These are phyloP conservation scores for Heterochromis multidens DNA, from an alignment of 2,113 vertebrate species.

Conservation along the genomic window DNA sequence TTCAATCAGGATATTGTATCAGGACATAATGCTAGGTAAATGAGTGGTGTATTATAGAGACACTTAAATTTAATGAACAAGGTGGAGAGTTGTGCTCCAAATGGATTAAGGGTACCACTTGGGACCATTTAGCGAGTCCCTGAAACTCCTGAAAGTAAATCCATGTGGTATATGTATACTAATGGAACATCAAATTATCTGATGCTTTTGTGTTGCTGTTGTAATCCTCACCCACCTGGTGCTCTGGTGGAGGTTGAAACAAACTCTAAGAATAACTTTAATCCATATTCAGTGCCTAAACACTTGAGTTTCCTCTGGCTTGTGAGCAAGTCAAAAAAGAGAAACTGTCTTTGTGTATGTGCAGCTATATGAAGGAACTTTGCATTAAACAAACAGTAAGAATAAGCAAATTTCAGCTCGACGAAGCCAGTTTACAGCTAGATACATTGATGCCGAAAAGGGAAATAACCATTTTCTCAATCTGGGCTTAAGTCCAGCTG, in stretches of 20 bases:
- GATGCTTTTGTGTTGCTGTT: not conserved
- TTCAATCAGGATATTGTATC: not conserved
- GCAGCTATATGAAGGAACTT: not conserved
- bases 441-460: not conserved
- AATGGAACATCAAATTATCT: constrained; percentile 2
- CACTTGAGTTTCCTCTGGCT: not conserved
- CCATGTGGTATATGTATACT: not conserved
- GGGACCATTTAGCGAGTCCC: not conserved
- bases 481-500: not conserved
- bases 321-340: not conserved
- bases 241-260: not conserved
- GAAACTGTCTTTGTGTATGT: rapidly evolving
- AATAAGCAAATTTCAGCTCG: rapidly evolving
- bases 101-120: not conserved
- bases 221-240: constrained; percentile 11
- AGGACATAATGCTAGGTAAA: not conserved
- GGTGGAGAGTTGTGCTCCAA: not conserved
- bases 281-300: not conserved
- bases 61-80: not conserved
- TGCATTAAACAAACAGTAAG: not conserved
- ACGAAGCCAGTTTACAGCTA: not conserved
- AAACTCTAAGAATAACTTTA: not conserved
- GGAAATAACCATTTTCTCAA: no score
- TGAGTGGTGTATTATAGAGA: not conserved
- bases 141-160: not conserved